Evolutionary conservation across 2,888 invertebrate species (phyloP).

Genomic region (Eristalis pertinax): DNA sequence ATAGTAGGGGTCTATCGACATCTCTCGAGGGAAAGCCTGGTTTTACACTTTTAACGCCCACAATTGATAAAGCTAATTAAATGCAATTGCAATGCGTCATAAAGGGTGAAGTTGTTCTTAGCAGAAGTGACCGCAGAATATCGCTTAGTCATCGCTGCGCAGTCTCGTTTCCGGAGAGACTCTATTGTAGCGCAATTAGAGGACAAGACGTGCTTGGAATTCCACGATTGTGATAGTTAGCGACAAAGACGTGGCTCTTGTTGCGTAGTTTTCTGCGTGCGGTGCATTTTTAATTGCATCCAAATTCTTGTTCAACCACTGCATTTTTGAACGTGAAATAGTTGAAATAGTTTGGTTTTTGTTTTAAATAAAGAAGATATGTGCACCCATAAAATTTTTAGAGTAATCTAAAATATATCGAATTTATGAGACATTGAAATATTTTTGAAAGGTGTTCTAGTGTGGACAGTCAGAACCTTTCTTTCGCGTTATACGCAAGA

Average conservation of each 20-base stretch:
- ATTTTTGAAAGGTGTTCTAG: no score
- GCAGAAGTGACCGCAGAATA: conserved; percentile 45
- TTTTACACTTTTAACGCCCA: conserved; percentile 52
- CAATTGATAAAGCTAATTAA: conserved; percentile 66
- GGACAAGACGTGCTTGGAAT: conserved; percentile 64
- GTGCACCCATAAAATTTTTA: no score
- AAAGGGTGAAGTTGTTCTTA: conserved; percentile 47
- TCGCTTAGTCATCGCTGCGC: conserved; percentile 55
- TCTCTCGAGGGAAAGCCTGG: conserved; percentile 17
- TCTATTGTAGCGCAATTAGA: conserved; percentile 63
- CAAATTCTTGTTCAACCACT: conserved; percentile 24
- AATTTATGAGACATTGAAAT: no score
- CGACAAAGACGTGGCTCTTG: conserved; percentile 15
- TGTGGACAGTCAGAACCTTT: no score
- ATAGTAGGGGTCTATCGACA: conserved; percentile 21
- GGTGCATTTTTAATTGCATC: conserved; percentile 60
- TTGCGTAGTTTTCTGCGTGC: conserved; percentile 24
- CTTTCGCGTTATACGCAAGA: no score
- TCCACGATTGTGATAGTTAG: conserved; percentile 42
- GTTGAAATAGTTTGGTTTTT: no score
- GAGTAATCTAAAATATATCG: no score
- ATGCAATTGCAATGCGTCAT: conserved; percentile 61
- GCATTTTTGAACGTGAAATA: background rate
- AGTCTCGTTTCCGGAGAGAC: conserved; percentile 60
- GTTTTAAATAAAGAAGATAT: no score